Base-by-base conservation (phyloP, 2,888 invertebrate genomes). In the Mesorhabditis sp. region DNA sequence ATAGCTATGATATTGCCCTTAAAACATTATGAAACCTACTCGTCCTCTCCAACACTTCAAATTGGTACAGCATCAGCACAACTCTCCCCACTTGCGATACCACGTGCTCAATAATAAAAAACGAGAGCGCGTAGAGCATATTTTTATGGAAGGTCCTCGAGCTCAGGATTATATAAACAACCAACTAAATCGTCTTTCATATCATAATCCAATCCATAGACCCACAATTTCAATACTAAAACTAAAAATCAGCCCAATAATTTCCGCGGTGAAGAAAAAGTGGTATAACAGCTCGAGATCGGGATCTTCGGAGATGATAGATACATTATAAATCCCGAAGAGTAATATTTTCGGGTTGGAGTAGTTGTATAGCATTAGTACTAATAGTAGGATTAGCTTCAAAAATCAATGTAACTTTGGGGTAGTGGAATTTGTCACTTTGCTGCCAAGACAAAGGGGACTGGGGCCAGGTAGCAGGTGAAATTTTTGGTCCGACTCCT, bases 101-200 rank as follows among this genome's bases (percentile, higher is more conserved):
- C 7, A 50, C n/a, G 2, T 50, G 58, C n/a, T 50, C 10, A 50
- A n/a, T n/a, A n/a, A 50, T n/a, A 2, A 50, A 50, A n/a, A 50
- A 10, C 7, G 10, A 10, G 58, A 50, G n/a, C 7, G 58, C 58
- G 2, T 50, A 13, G 10, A 50, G n/a, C 10, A 50, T 10, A 50
- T 50, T 50, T 50, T 50, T 50, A n/a, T 50, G 58, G 58, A 50
- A 50, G 2, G 58, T 50, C n/a, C n/a, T 13, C n/a, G 58, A 50
- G 58, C 58, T 50, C 10, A 50, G n/a, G 58, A 50, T 50, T 10
- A 50, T 50, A n/a, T 50, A 50, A n/a, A n/a, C 58, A 50, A n/a
- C 58, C 10, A 50, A 13, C 58, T 50, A 13, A 50, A 28, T 28
- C 58, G 7, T 13, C n/a, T 50, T 13, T 50, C n/a, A 10, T n/a